phyloP scores from a whole-genome alignment of 2,113 vertebrate species.

The Cinclus cinclus region DNA sequence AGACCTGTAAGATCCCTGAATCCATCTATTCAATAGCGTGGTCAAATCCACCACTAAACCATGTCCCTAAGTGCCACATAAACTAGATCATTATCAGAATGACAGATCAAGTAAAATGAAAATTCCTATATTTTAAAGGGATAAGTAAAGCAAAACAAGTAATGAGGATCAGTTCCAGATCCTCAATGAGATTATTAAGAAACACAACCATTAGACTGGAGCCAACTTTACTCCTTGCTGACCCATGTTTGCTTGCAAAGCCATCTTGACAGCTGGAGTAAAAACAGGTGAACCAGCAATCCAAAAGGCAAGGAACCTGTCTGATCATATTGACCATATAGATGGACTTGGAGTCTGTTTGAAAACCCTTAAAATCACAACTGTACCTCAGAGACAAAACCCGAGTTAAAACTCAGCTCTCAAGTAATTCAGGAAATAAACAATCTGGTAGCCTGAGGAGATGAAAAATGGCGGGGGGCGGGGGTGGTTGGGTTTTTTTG shows the following conservation, averaged over 20 bases:
- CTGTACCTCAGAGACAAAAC: neutral
- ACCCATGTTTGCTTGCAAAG: neutral
- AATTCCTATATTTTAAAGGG: neutral
- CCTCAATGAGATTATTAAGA: neutral
- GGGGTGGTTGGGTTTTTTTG: neutral
- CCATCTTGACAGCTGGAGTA: neutral
- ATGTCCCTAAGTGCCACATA: too few species aligned
- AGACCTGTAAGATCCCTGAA: neutral
- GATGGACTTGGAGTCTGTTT: neutral
- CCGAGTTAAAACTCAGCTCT: neutral
- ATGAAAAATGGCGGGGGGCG: neutral
- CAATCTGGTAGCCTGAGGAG: neutral
- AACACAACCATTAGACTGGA: neutral
- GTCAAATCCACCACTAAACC: neutral
- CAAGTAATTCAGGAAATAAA: neutral
- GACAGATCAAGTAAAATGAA: neutral
- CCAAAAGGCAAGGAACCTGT: neutral
- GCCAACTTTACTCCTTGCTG: neutral
- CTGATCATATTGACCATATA: neutral
- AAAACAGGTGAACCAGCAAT: neutral
- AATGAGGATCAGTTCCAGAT: neutral
- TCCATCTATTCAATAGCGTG: neutral
- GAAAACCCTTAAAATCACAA: neutral
- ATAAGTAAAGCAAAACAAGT: neutral
- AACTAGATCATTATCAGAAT: neutral